Base-by-base conservation (phyloP, 2,797 vertebrate species). In the Diplodus sargus region DNA sequence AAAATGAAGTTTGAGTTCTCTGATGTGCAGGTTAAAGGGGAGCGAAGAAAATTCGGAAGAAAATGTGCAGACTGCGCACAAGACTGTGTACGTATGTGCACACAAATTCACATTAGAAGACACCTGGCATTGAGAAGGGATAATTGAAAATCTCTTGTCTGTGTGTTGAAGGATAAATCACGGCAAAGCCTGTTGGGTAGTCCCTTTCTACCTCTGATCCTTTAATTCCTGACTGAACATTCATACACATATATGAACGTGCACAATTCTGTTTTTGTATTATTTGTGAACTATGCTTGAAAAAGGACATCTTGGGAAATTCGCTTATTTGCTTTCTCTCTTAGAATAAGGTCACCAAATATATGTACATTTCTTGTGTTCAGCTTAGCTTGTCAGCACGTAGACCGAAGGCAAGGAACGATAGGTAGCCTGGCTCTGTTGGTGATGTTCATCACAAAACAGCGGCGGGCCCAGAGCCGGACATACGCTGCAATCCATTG, bases 21-120 rank as follows among this genome's bases (percentile, higher is more conserved):
- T 85, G 81, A 84, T 85, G 81, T 86, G 65, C 81, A 75, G 81
- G 79, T 83, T 84, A 81, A 69, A 85, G 64, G 48, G 76, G 48
- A 34, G 8, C 39, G 23, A 57, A 25, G 62, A 79, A 79, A 83
- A 82, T 82, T 48, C 81, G 68, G 54, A 17, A 34, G 18, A 73
- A 80, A 79, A 78, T 56, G 56, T 30, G 11, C 3, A 0, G 22
- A 51, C 14, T 47, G 59, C 86, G 70, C 70, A 56, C 10, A 18
- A 60, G 39, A 3, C 23, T 64, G 28, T 51, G 54, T 28, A 2
- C 30, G 71, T 53, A 34, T 53, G 43, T 5, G 25, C 28, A 17
- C 13, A 17, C 23, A 6, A 8, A n/a, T 39, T 74, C 20, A 64
- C 39, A 58, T 67, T 72, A 34, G 79, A 70, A 56, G 13, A 73